phyloP scores from a whole-genome alignment of 2,113 vertebrate genomes.

The Falco punctatus region DNA sequence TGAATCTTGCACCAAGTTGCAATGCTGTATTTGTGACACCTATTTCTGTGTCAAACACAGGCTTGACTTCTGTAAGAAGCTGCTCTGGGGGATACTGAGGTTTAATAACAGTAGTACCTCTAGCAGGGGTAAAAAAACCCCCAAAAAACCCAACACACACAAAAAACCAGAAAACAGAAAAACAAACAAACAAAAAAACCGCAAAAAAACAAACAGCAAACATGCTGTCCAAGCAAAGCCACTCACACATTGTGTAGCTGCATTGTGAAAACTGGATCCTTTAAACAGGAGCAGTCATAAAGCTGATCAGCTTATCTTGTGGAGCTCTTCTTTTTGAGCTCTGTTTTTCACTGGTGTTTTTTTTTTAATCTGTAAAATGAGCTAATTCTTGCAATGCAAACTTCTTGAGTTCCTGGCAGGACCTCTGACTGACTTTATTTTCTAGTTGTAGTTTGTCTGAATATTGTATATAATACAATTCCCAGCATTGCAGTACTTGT shows the following conservation, averaged over 20 bases:
- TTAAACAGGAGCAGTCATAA: neutral
- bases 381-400: neutral
- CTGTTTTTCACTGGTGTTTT: neutral
- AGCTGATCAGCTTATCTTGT: neutral
- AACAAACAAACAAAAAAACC: too few relatives aligned
- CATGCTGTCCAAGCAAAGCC: neutral
- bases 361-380: neutral
- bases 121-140: neutral
- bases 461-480: neutral
- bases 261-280: neutral
- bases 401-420: neutral
- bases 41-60: neutral
- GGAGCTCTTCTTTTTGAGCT: neutral
- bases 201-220: neutral
- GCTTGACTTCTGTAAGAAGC: neutral
- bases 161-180: too few relatives aligned
- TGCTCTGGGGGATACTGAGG: neutral
- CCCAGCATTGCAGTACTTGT: neutral
- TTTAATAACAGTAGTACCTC: neutral
- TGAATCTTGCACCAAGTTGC: neutral
- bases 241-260: neutral
- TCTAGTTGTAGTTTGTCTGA: neutral
- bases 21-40: neutral
- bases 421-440: neutral
- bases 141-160: too few relatives aligned